Percentiles rank a stretch among this genome's conserved stretches.
Evolutionary conservation across 2,888 invertebrate species (phyloP).

Genomic region (Ligdia adustata): DNA sequence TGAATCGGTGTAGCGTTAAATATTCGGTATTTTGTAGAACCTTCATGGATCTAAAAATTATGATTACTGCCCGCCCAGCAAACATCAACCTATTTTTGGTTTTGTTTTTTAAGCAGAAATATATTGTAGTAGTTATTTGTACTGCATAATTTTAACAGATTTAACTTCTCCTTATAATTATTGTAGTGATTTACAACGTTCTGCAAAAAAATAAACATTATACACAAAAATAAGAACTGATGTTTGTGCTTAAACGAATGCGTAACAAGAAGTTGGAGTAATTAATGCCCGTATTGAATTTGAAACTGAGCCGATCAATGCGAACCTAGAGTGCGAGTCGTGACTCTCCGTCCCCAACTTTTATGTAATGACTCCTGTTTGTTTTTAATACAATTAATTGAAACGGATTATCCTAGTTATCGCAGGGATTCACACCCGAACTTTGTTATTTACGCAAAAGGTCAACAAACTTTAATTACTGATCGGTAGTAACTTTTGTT

Average conservation of each 20-base stretch:
- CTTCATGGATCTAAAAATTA: neutral
- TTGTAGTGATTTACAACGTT: no score
- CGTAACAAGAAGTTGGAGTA: conserved; percentile 16
- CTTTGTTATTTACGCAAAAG: conserved; percentile 59
- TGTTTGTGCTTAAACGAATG: no score
- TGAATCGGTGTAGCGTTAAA: conserved; percentile 7
- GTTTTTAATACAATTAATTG: conserved; percentile 79
- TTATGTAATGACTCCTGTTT: conserved; percentile 72
- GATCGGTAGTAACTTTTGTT: conserved; percentile 44
- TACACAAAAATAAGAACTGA: no score
- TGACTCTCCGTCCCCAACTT: conserved; percentile 58
- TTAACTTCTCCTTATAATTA: no score
- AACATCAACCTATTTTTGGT: no score
- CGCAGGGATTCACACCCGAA: conserved; percentile 63
- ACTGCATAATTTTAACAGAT: no score
- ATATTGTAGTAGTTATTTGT: neutral
- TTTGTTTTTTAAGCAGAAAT: neutral
- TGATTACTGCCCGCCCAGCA: no score
- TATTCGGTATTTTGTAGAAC: conserved; percentile 6
- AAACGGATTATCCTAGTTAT: conserved; percentile 70
- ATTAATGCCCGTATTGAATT: conserved; percentile 39
- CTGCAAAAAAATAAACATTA: no score
- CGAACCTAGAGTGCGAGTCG: conserved; percentile 49
- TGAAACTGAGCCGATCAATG: conserved; percentile 47
- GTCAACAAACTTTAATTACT: conserved; percentile 52